Percentiles rank a stretch among this genome's conserved stretches.
These are phyloP conservation scores for Melanocharis versteri DNA, from an alignment of 2,113 vertebrate species.

Conservation along the genomic window DNA sequence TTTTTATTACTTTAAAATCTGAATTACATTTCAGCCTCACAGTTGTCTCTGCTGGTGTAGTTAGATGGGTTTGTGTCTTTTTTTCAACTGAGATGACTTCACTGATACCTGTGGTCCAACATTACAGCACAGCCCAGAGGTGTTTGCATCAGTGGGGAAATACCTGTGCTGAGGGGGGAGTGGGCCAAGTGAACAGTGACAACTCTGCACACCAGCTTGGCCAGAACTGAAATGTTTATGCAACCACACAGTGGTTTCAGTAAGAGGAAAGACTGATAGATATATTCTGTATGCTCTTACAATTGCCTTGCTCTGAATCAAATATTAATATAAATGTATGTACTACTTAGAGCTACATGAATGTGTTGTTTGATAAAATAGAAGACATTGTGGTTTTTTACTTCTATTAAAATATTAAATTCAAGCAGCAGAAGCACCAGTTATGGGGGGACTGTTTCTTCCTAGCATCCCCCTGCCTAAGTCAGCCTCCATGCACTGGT, in stretches of 20 bases:
- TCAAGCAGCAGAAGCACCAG: not conserved
- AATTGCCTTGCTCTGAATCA: not conserved
- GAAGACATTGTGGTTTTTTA: not conserved
- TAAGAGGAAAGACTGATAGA: not conserved
- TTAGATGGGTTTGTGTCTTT: not conserved
- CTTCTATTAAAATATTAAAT: not conserved
- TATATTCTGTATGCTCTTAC: not conserved
- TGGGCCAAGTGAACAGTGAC: fast-evolving
- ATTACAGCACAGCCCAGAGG: not conserved
- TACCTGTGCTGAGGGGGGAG: not conserved
- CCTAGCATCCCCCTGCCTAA: not conserved
- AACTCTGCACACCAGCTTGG: not conserved
- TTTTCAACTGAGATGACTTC: not conserved
- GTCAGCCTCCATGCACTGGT: not conserved
- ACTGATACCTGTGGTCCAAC: not conserved
- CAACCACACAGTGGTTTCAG: not conserved
- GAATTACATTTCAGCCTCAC: not conserved
- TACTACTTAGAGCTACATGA: not conserved
- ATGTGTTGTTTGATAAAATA: not conserved
- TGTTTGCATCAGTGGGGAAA: not conserved
- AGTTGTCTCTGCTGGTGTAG: not conserved
- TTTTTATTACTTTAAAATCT: not conserved
- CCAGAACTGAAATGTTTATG: not conserved
- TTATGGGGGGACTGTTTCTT: not conserved
- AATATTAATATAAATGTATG: not conserved